Conservation (phyloP, 2,888 invertebrate species). For the Rapana venosa region DNA sequence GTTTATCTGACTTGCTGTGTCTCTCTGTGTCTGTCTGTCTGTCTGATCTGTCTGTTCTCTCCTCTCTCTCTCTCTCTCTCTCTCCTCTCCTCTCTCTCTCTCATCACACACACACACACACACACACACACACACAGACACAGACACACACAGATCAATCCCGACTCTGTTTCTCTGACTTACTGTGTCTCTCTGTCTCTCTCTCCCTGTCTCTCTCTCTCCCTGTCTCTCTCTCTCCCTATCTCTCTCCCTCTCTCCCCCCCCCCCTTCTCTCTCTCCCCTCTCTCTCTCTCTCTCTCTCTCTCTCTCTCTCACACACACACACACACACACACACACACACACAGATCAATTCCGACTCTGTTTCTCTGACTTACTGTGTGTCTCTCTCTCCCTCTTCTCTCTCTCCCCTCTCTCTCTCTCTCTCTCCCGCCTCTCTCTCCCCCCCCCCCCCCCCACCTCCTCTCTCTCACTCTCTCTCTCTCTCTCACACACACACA, state of each 20-base stretch:
- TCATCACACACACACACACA: too few species aligned
- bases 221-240: background rate
- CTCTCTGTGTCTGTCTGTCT: background rate
- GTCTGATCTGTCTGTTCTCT: too few species aligned
- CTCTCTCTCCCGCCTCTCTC: too few species aligned
- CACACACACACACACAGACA: background rate
- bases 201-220: background rate
- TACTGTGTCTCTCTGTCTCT: too few species aligned
- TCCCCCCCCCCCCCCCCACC: too few species aligned
- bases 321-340: conserved; percentile 20
- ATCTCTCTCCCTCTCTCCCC: background rate
- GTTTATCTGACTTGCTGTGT: background rate
- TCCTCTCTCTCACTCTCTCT: too few species aligned
- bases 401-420: too few species aligned
- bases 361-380: too few species aligned
- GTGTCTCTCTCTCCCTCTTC: too few species aligned
- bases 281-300: background rate
- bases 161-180: too few species aligned
- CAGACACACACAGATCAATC: background rate
- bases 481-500: too few species aligned
- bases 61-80: background rate
- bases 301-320: background rate
- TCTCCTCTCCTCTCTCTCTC: background rate
- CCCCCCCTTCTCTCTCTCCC: too few species aligned
- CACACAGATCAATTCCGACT: background rate